Evolutionary conservation across 23 tunicate species (phyloP), one percentile per base, ranked within the genome.

Genomic region (Corella eumyota): DNA sequence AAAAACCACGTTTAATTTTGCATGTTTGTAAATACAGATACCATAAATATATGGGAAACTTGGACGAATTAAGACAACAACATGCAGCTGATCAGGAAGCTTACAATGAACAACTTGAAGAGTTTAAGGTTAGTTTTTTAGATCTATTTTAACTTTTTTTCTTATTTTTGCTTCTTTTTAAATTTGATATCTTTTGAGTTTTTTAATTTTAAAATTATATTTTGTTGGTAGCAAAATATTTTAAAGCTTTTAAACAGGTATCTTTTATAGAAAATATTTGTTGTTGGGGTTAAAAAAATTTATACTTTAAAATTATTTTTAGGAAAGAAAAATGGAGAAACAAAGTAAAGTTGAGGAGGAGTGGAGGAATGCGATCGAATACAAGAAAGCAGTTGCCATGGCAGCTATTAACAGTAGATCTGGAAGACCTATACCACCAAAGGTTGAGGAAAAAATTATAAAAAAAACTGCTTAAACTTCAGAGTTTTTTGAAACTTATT

Each of bases 1-100:
- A n/a, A n/a, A n/a, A n/a, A n/a, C n/a, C n/a, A n/a, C n/a, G n/a
- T n/a, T n/a, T n/a, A n/a, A n/a, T n/a, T n/a, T n/a, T n/a, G n/a
- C n/a, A n/a, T n/a, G n/a, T n/a, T n/a, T n/a, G n/a, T n/a, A n/a
- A n/a, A 11, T 37, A 4, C 53, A 77, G 76, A 36, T 92, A 92
- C 68, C 49, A 71, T 79, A 92, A 76, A 57, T 82, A 76, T 63
- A 83, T 92, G 93, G 73, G 80, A 61, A 92, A 82, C 61, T 56
- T 92, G 56, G 98, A 92, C 27, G 92, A 82, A 32, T 38, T 92
- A 21, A 65, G 86, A 31, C 80, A 76, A 27, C 85, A 92, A 67
- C 76, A 76, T 32, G 52, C 76, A 4, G 75, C 62, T 1, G 98
- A 82, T 50, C 57, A 38, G 25, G 98, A 81, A 58, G 57, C 74